Conservation (phyloP, 2,797 vertebrate species). For the Oryzias dopingdopingensis region DNA sequence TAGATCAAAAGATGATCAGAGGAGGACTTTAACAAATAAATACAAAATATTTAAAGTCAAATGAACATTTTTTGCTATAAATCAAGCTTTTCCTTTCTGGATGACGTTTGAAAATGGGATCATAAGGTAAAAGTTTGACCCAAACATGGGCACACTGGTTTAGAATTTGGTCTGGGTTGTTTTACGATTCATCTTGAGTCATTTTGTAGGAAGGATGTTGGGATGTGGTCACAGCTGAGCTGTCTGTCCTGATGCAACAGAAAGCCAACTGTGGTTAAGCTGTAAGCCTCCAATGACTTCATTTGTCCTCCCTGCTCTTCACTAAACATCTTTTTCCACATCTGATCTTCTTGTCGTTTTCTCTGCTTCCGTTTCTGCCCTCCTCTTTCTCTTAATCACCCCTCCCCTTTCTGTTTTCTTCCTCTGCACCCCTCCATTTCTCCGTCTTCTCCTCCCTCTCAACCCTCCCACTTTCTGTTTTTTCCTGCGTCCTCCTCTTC, state of each 20-base stretch:
- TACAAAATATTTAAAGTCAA: too few species aligned
- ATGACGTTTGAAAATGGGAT: too few species aligned
- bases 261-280: slow-evolving; percentile 20
- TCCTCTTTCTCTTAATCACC: slow-evolving; percentile 19
- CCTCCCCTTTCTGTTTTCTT: slow-evolving; percentile 4
- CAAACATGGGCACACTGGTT: too few species aligned
- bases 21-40: too few species aligned
- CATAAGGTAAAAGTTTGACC: too few species aligned
- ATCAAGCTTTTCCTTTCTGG: too few species aligned
- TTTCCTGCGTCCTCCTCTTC: slow-evolving; percentile 3
- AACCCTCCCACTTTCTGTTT: slow-evolving; percentile 50
- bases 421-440: slow-evolving; percentile 13
- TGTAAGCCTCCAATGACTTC: neutral
- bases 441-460: slow-evolving; percentile 19
- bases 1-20: too few species aligned
- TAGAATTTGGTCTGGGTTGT: too few species aligned
- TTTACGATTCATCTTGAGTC: too few species aligned
- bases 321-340: neutral
- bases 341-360: slow-evolving; percentile 2
- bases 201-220: slow-evolving; percentile 11
- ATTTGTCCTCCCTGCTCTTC: neutral
- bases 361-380: slow-evolving; percentile 8
- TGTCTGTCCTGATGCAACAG: slow-evolving; percentile 15
- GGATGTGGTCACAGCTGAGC: slow-evolving; percentile 34
- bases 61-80: too few species aligned